phyloP scores from a whole-genome alignment of 2,888 invertebrate genomes.

The Deilephila elpenor region DNA sequence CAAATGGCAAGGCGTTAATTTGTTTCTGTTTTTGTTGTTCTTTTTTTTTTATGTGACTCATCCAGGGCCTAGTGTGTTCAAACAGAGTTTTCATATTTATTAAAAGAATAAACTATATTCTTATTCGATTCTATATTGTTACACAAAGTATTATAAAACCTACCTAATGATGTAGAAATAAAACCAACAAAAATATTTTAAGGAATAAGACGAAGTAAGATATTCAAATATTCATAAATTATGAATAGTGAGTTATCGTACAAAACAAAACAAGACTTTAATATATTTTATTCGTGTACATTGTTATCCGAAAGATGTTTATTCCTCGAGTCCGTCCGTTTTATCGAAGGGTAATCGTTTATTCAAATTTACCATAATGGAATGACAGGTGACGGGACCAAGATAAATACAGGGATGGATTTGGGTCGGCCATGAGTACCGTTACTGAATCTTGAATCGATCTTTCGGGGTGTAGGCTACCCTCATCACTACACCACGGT shows the following conservation, averaged over 20 bases:
- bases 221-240: neutral
- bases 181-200: neutral
- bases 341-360: constrained; percentile 49
- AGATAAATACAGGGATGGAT: constrained; percentile 49
- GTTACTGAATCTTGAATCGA: constrained; percentile 56
- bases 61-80: too few species aligned
- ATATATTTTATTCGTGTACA: neutral
- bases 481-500: constrained; percentile 48
- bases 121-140: too few species aligned
- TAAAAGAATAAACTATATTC: too few species aligned
- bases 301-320: constrained; percentile 33
- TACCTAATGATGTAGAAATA: neutral
- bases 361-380: constrained; percentile 50
- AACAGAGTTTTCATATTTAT: too few species aligned
- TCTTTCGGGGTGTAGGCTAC: constrained; percentile 44
- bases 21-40: neutral
- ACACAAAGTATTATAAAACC: too few species aligned
- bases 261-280: neutral
- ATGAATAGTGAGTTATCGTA: neutral
- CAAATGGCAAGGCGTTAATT: neutral
- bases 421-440: constrained; percentile 45
- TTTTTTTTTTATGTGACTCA: too few species aligned
- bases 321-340: constrained; percentile 41
- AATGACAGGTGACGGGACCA: constrained; percentile 54
- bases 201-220: neutral